A percentile compares a stretch with the other conserved stretches of the same genome.
phyloP scores from a whole-genome alignment of 2,797 vertebrate species.

The Moxostoma hubbsi region DNA sequence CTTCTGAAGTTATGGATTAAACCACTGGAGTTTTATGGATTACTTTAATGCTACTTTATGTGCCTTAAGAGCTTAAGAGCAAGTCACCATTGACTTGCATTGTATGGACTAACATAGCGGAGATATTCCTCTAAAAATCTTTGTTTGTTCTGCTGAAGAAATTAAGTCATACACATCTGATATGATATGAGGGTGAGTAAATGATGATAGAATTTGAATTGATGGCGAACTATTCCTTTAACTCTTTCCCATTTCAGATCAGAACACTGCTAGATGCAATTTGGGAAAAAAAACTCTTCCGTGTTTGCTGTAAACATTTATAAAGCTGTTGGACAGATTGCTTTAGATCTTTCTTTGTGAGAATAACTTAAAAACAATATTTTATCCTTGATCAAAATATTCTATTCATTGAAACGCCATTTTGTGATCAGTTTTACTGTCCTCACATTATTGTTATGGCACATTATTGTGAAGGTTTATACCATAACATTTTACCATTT shows the following conservation, averaged over 20 bases:
- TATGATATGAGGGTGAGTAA: no score
- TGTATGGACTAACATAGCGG: no score
- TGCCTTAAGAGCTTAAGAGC: no score
- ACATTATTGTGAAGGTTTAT: conserved; percentile 8
- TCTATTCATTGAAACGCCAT: conserved; percentile 24
- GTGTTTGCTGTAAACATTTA: conserved; percentile 45
- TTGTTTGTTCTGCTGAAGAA: no score
- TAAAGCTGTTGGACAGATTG: conserved; percentile 20
- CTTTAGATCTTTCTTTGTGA: conserved; percentile 13
- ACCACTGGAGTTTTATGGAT: no score
- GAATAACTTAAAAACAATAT: conserved; percentile 38
- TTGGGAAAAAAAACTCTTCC: background rate
- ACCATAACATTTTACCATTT: conserved; percentile 7
- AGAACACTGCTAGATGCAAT: conserved; percentile 14
- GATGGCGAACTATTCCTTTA: no score
- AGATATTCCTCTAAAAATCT: no score
- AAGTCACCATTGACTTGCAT: no score
- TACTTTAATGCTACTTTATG: no score
- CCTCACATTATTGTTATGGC: background rate
- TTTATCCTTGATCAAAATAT: background rate
- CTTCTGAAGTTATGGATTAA: no score
- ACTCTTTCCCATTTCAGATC: background rate
- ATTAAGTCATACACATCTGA: no score
- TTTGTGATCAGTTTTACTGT: conserved; percentile 1
- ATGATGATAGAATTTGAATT: no score